These are phyloP conservation scores for Lottia gigantea DNA, from an alignment of 2,888 invertebrate genomes.

Conservation along the genomic window DNA sequence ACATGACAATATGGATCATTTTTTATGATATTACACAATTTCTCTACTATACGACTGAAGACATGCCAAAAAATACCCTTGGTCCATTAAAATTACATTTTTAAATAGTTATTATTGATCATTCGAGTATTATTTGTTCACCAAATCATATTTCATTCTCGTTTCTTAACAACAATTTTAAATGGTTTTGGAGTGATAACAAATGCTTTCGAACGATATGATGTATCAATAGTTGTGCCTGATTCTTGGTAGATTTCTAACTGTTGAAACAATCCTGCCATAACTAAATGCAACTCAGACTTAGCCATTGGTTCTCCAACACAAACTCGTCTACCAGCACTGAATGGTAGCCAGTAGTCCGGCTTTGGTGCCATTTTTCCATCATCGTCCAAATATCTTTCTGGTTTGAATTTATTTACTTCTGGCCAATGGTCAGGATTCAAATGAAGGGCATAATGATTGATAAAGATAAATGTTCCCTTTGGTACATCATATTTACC, in stretches of 20 bases:
- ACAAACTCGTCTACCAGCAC: slow-evolving; percentile 52
- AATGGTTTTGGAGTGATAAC: background rate
- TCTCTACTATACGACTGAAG: too few species aligned
- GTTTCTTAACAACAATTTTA: slow-evolving; percentile 5
- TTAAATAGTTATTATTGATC: too few species aligned
- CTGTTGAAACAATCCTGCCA: slow-evolving; percentile 29
- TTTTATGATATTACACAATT: too few species aligned
- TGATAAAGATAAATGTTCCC: slow-evolving; percentile 44
- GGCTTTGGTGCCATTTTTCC: slow-evolving; percentile 48
- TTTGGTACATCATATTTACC: slow-evolving; percentile 46
- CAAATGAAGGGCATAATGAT: slow-evolving; percentile 46
- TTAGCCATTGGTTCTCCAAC: slow-evolving; percentile 53
- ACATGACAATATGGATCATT: too few species aligned
- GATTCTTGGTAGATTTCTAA: slow-evolving; percentile 7
- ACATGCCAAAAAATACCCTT: too few species aligned
- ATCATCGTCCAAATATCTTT: slow-evolving; percentile 45
- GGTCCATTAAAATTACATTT: too few species aligned
- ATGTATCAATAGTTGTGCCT: slow-evolving; percentile 10
- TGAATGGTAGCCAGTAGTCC: slow-evolving; percentile 53
- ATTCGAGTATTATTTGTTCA: too few species aligned
- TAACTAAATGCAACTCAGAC: slow-evolving; percentile 43
- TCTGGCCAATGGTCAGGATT: slow-evolving; percentile 49
- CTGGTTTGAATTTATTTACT: slow-evolving; percentile 46
- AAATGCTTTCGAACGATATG: background rate
- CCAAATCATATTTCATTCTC: background rate